phyloP scores from a whole-genome alignment of 2,888 invertebrate genomes.

The Tetropium fuscum region DNA sequence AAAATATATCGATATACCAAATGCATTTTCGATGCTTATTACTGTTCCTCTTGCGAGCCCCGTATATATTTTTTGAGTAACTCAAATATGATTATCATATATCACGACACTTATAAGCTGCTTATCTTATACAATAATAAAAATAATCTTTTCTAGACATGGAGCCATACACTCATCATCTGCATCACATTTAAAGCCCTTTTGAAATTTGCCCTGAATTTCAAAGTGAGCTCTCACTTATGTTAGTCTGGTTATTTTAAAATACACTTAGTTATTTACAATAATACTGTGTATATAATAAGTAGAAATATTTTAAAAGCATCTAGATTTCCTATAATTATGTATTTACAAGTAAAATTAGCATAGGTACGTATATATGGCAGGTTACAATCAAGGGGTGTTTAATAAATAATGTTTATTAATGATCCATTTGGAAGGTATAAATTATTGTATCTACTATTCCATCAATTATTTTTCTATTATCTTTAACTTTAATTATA shows the following conservation, averaged over 20 bases:
- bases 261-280: conserved; percentile 59
- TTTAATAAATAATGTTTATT: conserved; percentile 18
- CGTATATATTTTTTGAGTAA: conserved; percentile 26
- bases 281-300: conserved; percentile 56
- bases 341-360: conserved; percentile 59
- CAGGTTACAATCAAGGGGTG: conserved; percentile 57
- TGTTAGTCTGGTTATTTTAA: conserved; percentile 36
- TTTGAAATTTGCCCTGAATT: conserved; percentile 42
- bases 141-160: conserved; percentile 61
- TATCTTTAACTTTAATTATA: too few relatives aligned
- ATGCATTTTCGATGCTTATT: too few relatives aligned
- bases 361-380: conserved; percentile 62
- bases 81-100: conserved; percentile 56
- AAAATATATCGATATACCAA: too few relatives aligned
- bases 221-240: conserved; percentile 39
- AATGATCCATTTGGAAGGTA: too few relatives aligned
- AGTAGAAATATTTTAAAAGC: conserved; percentile 59
- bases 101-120: conserved; percentile 65
- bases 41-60: too few relatives aligned
- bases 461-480: too few relatives aligned
- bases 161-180: conserved; percentile 51
- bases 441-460: too few relatives aligned
- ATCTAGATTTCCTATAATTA: conserved; percentile 52
- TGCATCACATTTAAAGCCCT: conserved; percentile 52
- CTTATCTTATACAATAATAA: conserved; percentile 61